Percentiles rank a stretch among this genome's conserved stretches.
These are phyloP conservation scores for Prorops nasuta DNA, from an alignment of 1,140 invertebrate genomes.

Conservation along the genomic window DNA sequence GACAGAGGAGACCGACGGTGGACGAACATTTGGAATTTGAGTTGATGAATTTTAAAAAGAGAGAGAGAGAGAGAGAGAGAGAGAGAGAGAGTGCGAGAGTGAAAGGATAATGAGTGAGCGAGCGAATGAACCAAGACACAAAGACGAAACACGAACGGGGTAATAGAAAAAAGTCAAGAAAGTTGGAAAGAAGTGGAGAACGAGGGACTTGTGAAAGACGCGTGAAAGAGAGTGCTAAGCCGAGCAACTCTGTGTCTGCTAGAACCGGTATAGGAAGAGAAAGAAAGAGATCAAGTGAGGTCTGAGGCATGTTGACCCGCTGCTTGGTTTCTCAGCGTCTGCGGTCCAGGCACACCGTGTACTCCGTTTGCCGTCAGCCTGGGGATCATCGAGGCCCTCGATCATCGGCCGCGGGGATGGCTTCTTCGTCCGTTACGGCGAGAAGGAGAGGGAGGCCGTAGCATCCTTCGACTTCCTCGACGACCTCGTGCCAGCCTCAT, in stretches of 20 bases:
- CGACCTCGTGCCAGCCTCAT: constrained; percentile 56
- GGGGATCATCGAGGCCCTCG: constrained; percentile 59
- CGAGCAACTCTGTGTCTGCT: constrained; percentile 47
- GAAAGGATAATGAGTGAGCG: constrained; percentile 1
- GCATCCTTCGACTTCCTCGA: constrained; percentile 78
- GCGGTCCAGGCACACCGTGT: constrained; percentile 61
- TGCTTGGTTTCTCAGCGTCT: constrained; percentile 58
- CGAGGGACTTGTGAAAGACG: not conserved
- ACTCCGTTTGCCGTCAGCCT: constrained; percentile 55
- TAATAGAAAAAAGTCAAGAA: too few species aligned
- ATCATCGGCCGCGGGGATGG: constrained; percentile 70
- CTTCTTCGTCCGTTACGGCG: constrained; percentile 76
- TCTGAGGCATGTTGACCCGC: constrained; percentile 44
- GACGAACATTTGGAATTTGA: too few species aligned
- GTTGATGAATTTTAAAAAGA: too few species aligned
- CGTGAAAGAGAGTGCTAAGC: constrained; percentile 38
- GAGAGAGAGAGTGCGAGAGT: not conserved
- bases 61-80: constrained; percentile 1
- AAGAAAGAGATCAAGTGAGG: constrained; percentile 34
- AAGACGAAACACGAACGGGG: too few species aligned
- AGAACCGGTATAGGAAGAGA: constrained; percentile 39
- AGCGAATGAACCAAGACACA: too few species aligned
- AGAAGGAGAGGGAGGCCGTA: constrained; percentile 73
- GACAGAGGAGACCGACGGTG: not conserved
- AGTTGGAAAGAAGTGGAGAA: constrained; percentile 1